phyloP scores from a whole-genome alignment of 2,888 invertebrate genomes.

The Anoncus sp. region DNA sequence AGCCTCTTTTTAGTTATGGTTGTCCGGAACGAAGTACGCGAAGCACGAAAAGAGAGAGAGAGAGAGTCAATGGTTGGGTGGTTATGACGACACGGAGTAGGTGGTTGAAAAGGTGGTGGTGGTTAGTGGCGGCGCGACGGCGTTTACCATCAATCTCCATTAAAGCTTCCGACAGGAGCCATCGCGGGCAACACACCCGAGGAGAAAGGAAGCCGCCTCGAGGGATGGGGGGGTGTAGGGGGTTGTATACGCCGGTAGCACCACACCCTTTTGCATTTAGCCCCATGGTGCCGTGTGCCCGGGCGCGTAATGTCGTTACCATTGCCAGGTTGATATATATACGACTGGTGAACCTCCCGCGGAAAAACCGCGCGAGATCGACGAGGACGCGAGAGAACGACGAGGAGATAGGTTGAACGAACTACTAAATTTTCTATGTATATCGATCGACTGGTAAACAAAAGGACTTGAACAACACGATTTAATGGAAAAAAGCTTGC shows the following conservation, averaged over 20 bases:
- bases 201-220: conserved; percentile 56
- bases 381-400: not conserved
- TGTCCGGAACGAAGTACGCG: conserved; percentile 1
- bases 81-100: conserved; percentile 29
- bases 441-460: not conserved
- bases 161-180: conserved; percentile 78
- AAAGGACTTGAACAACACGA: not conserved
- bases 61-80: conserved; percentile 29
- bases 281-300: conserved; percentile 62
- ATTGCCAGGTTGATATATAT: conserved; percentile 40
- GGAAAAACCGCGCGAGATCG: conserved; percentile 52
- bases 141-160: conserved; percentile 78
- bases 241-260: conserved; percentile 56
- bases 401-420: not conserved
- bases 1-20: conserved; percentile 1
- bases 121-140: conserved; percentile 62
- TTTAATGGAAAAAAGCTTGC: not conserved
- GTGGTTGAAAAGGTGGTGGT: conserved; percentile 46
- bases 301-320: conserved; percentile 75
- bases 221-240: no score
- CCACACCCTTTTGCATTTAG: conserved; percentile 66
- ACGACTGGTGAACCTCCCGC: conserved; percentile 27
- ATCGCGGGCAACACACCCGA: conserved; percentile 67
- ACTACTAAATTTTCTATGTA: not conserved
- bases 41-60: conserved; percentile 24